Evolutionary conservation across 1,140 invertebrate genomes (phyloP).

Genomic region (Venustaconcha ellipsiformis): DNA sequence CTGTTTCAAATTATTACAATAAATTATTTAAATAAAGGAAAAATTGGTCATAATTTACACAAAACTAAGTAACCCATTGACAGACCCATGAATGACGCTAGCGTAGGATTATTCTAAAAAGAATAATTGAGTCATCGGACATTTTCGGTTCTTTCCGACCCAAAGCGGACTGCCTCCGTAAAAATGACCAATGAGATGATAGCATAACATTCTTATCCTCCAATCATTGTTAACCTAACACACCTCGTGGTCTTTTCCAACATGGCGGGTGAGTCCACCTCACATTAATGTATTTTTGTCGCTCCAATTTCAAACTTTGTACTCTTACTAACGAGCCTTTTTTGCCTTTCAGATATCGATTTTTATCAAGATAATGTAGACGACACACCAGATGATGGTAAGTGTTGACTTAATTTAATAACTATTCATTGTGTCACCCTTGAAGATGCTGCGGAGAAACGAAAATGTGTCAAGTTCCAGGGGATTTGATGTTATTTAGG

Average conservation of each 20-base stretch:
- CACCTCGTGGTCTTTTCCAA: conserved; percentile 67
- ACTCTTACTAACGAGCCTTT: conserved; percentile 44
- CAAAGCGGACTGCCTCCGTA: conserved; percentile 37
- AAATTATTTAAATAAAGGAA: too few relatives aligned
- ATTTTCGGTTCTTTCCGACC: conserved; percentile 49
- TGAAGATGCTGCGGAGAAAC: conserved; percentile 43
- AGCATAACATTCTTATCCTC: conserved; percentile 38
- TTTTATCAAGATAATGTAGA: conserved; percentile 63
- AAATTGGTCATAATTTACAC: too few relatives aligned
- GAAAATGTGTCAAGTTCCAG: conserved; percentile 44
- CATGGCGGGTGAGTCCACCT: conserved; percentile 68
- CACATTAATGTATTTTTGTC: conserved; percentile 62
- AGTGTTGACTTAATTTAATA: conserved; percentile 44
- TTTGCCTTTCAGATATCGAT: conserved; percentile 66
- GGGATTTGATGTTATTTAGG: not conserved
- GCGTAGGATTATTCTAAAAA: not conserved
- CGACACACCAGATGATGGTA: conserved; percentile 62
- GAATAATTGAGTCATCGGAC: conserved; percentile 49
- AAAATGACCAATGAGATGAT: conserved; percentile 50
- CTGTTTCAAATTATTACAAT: too few relatives aligned
- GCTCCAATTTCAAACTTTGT: conserved; percentile 55
- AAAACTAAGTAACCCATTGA: too few relatives aligned
- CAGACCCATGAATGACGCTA: too few relatives aligned
- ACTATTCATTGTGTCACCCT: conserved; percentile 34
- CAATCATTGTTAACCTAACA: conserved; percentile 58